Evolutionary conservation across 2,113 vertebrate species (phyloP).

Genomic region (Poicephalus gulielmi): DNA sequence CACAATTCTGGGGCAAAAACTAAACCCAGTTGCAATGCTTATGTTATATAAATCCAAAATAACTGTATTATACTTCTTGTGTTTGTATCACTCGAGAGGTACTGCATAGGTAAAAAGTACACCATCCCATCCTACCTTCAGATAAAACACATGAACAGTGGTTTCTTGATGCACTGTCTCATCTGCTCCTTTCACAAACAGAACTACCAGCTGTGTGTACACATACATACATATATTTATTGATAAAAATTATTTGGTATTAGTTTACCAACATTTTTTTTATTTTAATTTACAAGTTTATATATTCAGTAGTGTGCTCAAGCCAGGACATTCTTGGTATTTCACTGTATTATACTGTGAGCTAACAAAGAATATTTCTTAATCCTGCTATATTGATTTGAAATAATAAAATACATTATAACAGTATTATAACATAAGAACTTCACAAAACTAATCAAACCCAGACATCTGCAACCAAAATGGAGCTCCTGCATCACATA

Average conservation of each 20-base stretch:
- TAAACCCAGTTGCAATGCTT: not conserved
- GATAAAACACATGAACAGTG: not conserved
- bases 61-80: not conserved
- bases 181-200: not conserved
- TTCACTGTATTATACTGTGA: not conserved
- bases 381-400: not conserved
- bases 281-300: not conserved
- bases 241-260: not conserved
- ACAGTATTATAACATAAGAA: accelerated
- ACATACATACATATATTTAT: not conserved
- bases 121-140: not conserved
- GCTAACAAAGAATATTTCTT: not conserved
- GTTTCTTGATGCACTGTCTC: not conserved
- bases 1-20: not conserved
- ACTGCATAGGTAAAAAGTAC: not conserved
- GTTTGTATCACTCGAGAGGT: not conserved
- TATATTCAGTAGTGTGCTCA: not conserved
- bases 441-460: not conserved
- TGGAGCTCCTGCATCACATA: not conserved
- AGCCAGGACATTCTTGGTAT: accelerated
- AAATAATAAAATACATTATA: not conserved
- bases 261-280: not conserved
- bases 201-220: not conserved
- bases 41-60: not conserved
- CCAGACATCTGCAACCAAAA: not conserved